Conservation (phyloP, 2,797 vertebrate genomes). For the Oreonectes daqikongensis region DNA sequence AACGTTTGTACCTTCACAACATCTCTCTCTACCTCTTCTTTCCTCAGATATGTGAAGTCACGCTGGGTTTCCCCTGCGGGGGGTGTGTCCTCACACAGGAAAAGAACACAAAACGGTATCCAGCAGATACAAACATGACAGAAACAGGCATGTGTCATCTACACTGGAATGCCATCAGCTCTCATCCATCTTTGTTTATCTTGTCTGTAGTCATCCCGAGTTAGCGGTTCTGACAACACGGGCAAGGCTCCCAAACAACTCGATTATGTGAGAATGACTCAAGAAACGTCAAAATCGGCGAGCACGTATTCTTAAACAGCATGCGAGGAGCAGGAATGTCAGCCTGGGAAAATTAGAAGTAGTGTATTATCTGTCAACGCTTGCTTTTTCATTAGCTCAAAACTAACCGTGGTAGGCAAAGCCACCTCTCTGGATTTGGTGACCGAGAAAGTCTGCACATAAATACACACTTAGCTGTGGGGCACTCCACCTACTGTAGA, state of each 20-base stretch:
- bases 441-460: not conserved
- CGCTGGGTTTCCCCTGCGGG: conserved; percentile 46
- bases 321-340: conserved; percentile 25
- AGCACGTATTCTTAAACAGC: conserved; percentile 38
- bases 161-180: conserved; percentile 31
- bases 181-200: conserved; percentile 31
- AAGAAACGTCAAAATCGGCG: conserved; percentile 39
- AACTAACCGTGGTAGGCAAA: conserved; percentile 21
- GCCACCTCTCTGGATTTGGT: not conserved
- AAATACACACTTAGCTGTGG: conserved; percentile 12
- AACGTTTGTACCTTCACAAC: not conserved
- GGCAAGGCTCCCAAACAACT: conserved; percentile 32
- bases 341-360: conserved; percentile 30
- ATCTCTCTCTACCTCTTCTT: conserved; percentile 19
- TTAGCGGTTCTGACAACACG: conserved; percentile 20
- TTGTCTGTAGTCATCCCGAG: conserved; percentile 29
- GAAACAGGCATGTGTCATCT: conserved; percentile 37
- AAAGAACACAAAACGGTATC: conserved; percentile 27
- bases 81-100: conserved; percentile 24
- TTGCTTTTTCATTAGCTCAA: conserved; percentile 12
- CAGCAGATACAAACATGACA: conserved; percentile 31
- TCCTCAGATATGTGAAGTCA: conserved; percentile 39
- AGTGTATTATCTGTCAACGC: conserved; percentile 30
- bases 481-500: not conserved
- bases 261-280: conserved; percentile 34